These are phyloP conservation scores for Trichomalopsis sarcophagae DNA, from an alignment of 1,140 invertebrate species.

Conservation along the genomic window DNA sequence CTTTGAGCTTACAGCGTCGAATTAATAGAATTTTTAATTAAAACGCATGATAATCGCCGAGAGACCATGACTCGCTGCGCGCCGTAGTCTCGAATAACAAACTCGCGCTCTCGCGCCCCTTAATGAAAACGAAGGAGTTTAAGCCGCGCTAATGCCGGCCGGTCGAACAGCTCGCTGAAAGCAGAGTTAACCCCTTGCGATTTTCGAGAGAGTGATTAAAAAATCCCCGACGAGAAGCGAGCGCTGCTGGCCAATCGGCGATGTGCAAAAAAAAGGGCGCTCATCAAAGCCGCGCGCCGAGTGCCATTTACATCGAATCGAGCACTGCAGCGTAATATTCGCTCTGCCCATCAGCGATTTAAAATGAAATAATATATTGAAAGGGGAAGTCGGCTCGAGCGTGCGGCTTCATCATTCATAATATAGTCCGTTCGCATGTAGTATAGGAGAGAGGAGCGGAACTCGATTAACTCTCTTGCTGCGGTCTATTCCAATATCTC, in stretches of 20 bases:
- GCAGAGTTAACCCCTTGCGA: too few species aligned
- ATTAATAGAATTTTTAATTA: slow-evolving; percentile 42
- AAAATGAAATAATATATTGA: slow-evolving; percentile 22
- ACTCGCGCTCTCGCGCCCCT: not conserved
- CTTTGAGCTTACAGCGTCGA: slow-evolving; percentile 19
- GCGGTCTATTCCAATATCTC: not conserved
- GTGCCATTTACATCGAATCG: too few species aligned
- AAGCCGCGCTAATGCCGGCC: not conserved
- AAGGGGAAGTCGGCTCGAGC: not conserved
- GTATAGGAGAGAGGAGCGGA: not conserved
- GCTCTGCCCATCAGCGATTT: not conserved
- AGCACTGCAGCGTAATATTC: too few species aligned
- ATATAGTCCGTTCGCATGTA: not conserved
- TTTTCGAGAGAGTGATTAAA: too few species aligned
- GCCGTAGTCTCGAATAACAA: slow-evolving; percentile 22
- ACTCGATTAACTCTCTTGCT: not conserved
- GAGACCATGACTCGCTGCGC: not conserved
- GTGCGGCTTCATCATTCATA: slow-evolving; percentile 14
- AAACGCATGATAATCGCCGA: slow-evolving; percentile 35
- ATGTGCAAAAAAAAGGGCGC: too few species aligned
- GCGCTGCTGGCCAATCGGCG: too few species aligned
- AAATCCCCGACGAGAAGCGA: too few species aligned
- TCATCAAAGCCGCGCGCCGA: too few species aligned
- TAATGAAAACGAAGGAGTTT: slow-evolving; percentile 15
- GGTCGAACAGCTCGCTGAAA: too few species aligned